Base-by-base conservation (phyloP, 2,797 vertebrate genomes). In the Sebastes elongatus region DNA sequence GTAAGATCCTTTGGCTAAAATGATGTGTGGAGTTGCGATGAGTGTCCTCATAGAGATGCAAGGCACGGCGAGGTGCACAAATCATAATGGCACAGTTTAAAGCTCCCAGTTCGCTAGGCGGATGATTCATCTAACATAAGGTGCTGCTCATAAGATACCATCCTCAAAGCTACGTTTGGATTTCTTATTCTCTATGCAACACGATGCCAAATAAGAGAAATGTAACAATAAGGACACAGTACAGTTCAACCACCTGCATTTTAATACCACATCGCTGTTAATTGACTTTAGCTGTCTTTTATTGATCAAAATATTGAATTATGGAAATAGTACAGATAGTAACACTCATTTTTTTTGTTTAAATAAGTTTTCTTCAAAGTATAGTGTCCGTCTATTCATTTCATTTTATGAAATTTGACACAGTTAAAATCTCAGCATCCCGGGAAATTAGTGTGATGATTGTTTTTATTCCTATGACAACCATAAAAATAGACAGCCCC, bases 1-100 rank as follows among this genome's bases (percentile, higher is more conserved):
- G 85, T 89, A 59, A 78, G 76, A 86, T 84, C 73, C 77, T 82
- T 75, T n/a, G 53, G 65, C 46, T 67, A 59, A 88, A 87, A 83
- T 77, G 66, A 76, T 83, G 80, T 79, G 76, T 64, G 62, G 28
- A 57, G 72, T 52, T 28, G 56, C 8, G 16, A 71, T 62, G 2
- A 30, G 59, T 23, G 30, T 81, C 74, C 73, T 80, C 52, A 60
- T 53, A 42, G 74, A 77, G 69, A 64, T 55, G 42, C 78, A 6
- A 42, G 10, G 53, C 30, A 49, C 65, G 65, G 38, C 4, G 46
- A 79, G 63, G 61, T 71, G 64, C 30, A 59, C 69, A 69, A 8
- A 67, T 64, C 22, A 49, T 78, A 80, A 82, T 60, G 59, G 60
- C 71, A 10, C 13, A 27, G 59, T 60, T 74, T 69, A 78, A 85